Base-by-base conservation (phyloP, 92 coral and sea anemone species). In the Heliopora coerulea region DNA sequence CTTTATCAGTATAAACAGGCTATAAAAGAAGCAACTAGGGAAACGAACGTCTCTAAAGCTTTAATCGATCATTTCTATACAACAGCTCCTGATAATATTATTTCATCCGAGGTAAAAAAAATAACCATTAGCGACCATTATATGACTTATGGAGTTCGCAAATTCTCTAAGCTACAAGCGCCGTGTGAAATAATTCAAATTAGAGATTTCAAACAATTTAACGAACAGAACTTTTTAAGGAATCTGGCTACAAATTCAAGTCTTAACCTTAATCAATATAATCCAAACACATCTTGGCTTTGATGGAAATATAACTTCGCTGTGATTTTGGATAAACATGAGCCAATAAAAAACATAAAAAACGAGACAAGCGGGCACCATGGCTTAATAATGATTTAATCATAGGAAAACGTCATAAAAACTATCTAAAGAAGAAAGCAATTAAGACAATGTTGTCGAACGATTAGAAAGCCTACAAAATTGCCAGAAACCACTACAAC, bases 91-190 rank as follows among this genome's bases (percentile, higher is more conserved):
- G 68, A 27, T 19, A 26, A 26, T 61, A 61, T 61, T 61, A 34
- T 61, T 1, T 61, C 20, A 61, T 27, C 46, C 11, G 68, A 42
- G 15, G 44, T 61, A 15, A 26, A 39, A 3, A 61, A 61, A 61
- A 61, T 61, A 61, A 29, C 68, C 14, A 61, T 61, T 61, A 61
- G 68, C 40, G 68, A 61, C 41, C 44, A 61, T 62, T 62, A 62
- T 33, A 31, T 62, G 34, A 62, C 34, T 26, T 62, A 18, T 62
- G 50, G 69, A 17, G 34, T 62, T 29, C 10, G 9, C 17, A 31
- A 35, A 34, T 62, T 62, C 13, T 49, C 49, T 4, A 1, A 46
- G 17, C 18, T 62, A 18, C 31, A 62, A 18, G 69, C 8, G 7
- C 8, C 11, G 46, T 24, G 34, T 26, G 23, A n/a, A 8, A 62